Base-by-base conservation (phyloP, 2,113 vertebrate species). In the Bubo bubo region DNA sequence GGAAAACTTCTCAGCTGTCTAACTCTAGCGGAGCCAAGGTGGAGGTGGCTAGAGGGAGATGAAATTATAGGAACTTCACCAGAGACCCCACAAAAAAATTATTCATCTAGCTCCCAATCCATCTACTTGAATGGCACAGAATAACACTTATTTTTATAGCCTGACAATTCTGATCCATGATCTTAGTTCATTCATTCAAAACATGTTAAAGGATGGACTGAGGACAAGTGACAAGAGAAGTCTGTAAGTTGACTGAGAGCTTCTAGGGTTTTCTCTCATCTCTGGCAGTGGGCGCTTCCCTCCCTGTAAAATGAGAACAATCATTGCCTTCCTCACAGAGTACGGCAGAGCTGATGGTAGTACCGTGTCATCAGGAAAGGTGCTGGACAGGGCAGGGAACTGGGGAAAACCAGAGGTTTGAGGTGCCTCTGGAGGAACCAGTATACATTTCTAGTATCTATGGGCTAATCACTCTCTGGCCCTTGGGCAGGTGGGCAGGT, bases 1-100 rank as follows among this genome's bases (percentile, higher is more conserved):
- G 92, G 80, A 74, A 97, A 96, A 91, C 35, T 81, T 93, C 60
- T 95, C 92, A 94, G 90, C 97, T 95, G 93, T 94, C 71, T 89
- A 59, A 83, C 30, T 77, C 37, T 74, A 86, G 86, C 88, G 89
- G 94, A 70, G 94, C 93, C 24, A 47, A 56, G 70, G 74, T 60
- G 94, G 93, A 91, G 95, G 87, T 70, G 80, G 64, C 56, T 77
- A 4, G 63, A 62, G 59, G 43, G 77, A 82, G 71, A 35, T 41
- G 83, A 53, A 87, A 93, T 92, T 67, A 43, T 1, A 82, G 88
- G 50, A 90, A 43, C 84, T 79, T 52, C 64, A 81, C 41, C 53
- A 81, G 82, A 50, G 86, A 85, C 43, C 75, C 55, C 1, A 12
- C 83, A 53, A 86, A 88, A 58, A 73, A 52, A 93, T 26, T 43